Conservation (phyloP, 2,888 invertebrate genomes). For the Listrodromus nycthemerus region DNA sequence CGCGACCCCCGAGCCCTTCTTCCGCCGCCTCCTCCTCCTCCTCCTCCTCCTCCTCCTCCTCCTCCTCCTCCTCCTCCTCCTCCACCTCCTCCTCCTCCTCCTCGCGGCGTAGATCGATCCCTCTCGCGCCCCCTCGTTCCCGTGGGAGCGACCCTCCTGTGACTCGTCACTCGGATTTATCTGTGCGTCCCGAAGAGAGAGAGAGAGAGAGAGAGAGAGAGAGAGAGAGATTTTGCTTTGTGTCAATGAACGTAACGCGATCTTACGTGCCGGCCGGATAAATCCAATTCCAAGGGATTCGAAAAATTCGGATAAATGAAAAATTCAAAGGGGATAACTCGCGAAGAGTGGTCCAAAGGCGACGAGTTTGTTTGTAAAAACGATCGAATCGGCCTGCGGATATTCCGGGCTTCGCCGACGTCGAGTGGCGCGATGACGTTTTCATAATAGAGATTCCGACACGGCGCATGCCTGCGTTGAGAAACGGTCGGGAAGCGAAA, state of each 20-base stretch:
- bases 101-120: slow-evolving; percentile 41
- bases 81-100: too few species aligned
- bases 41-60: too few species aligned
- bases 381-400: neutral
- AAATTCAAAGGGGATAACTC: too few species aligned
- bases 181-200: slow-evolving; percentile 73
- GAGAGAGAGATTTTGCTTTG: too few species aligned
- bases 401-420: neutral
- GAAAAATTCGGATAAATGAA: too few species aligned
- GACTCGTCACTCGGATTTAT: slow-evolving; percentile 84
- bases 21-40: too few species aligned
- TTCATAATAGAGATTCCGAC: slow-evolving; percentile 22
- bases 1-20: slow-evolving; percentile 33
- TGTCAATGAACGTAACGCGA: too few species aligned
- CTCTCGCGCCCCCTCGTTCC: slow-evolving; percentile 63
- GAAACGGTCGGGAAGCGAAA: slow-evolving; percentile 29
- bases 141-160: slow-evolving; percentile 76
- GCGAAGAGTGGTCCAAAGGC: too few species aligned
- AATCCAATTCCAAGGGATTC: too few species aligned
- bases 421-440: slow-evolving; percentile 19
- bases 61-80: too few species aligned
- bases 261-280: too few species aligned
- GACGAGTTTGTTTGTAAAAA: neutral
- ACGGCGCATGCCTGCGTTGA: slow-evolving; percentile 16
- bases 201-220: slow-evolving; percentile 47